A percentile compares a stretch with the other conserved stretches of the same genome.
Conservation (phyloP, 2,888 invertebrate genomes). For the Drosophila maculinotata region DNA sequence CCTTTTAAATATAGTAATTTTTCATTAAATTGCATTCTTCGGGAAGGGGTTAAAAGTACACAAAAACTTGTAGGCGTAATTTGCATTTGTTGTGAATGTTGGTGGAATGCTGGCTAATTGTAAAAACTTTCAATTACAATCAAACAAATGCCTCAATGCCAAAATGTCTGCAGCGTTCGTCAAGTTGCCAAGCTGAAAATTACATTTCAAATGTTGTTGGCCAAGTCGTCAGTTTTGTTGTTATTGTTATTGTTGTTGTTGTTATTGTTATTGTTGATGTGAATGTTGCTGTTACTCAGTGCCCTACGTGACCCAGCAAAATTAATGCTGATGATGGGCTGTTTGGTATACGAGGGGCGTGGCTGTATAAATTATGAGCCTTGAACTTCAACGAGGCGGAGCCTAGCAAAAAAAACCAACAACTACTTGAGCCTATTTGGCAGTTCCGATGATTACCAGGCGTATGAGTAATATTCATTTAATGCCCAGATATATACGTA, state of each 20-base stretch:
- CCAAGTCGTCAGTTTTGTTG: constrained; percentile 50
- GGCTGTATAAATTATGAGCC: constrained; percentile 52
- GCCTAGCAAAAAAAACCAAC: constrained; percentile 13
- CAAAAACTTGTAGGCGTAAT: constrained; percentile 41
- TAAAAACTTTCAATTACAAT: constrained; percentile 67
- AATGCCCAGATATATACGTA: constrained; percentile 40
- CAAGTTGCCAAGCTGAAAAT: constrained; percentile 60
- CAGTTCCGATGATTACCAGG: constrained; percentile 44
- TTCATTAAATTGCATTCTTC: constrained; percentile 44
- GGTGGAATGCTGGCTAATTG: constrained; percentile 57
- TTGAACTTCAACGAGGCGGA: constrained; percentile 58
- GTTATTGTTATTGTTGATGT: constrained; percentile 18
- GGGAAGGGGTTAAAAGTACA: constrained; percentile 22
- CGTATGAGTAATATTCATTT: constrained; percentile 73
- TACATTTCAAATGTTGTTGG: constrained; percentile 64
- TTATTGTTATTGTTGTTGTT: constrained; percentile 24
- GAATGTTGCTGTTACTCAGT: constrained; percentile 18
- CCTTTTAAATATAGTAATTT: constrained; percentile 33
- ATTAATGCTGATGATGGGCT: constrained; percentile 41
- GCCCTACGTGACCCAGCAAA: constrained; percentile 71
- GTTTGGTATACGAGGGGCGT: constrained; percentile 10
- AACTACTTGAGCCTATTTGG: constrained; percentile 43
- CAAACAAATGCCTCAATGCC: constrained; percentile 33
- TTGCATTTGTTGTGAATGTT: constrained; percentile 25
- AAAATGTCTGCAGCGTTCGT: constrained; percentile 42